Evolutionary conservation across 2,797 vertebrate species (phyloP), one percentile per base, ranked within the genome.

Genomic region (Cetoscarus ocellatus): DNA sequence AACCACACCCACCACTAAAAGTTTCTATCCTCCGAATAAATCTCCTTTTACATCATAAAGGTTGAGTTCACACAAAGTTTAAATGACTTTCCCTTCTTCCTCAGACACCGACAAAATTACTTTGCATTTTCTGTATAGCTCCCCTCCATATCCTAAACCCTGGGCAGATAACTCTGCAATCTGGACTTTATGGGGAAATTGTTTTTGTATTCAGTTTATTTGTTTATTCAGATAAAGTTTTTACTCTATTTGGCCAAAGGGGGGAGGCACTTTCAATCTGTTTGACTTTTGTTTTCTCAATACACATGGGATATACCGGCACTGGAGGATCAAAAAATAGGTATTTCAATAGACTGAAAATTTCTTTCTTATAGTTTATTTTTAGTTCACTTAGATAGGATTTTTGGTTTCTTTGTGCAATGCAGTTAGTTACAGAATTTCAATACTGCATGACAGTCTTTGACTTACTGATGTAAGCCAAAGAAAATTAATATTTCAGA

Each of bases 121-220:
- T 38, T 62, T 43, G n/a, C 47, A 69, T 67, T 65, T 36, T 43
- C 40, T 42, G 5, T 55, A 47, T 53, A 39, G 27, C 44, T 45
- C 48, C 27, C 36, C 14, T 61, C 39, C n/a, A 43, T 47, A 48
- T 67, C 53, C 44, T 11, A 36, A 62, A 69, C 54, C 68, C 53
- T 43, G 17, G 47, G 61, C 52, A 60, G 59, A 77, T 80, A 70
- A 76, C 45, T 27, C 39, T 73, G 42, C 43, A 51, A 73, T 80
- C 70, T 73, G 34, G 47, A 75, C 17, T 74, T 79, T 67, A 63
- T 45, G 48, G 19, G 43, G 73, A 75, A 44, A 80, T 76, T 64
- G 44, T 62, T 75, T 85, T 80, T 65, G 7, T 50, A 82, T 73
- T 73, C 47, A 73, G 75, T 77, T 84, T 61, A 71, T 86, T 81